Evolutionary conservation across 2,888 invertebrate genomes (phyloP), one percentile per base, ranked within the genome.

Genomic region (Onthophagus sagittarius): DNA sequence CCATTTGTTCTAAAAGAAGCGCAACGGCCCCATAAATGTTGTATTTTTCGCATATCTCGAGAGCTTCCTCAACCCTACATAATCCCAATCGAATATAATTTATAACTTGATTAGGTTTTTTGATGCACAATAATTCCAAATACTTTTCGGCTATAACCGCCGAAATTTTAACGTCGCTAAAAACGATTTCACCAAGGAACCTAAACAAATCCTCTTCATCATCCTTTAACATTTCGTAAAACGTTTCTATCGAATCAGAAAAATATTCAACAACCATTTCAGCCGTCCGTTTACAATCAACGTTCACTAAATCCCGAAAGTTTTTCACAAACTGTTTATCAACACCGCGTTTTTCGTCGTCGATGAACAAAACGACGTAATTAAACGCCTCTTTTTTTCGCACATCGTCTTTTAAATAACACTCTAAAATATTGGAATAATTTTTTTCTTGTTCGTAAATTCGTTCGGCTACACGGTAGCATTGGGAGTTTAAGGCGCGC

Each of bases 1-100:
- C 93, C 75, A 90, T 88, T 82, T 91, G 90, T 83, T 95, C 95
- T 76, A 94, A 86, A 71, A 95, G 87, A 78, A 90, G 90, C 13
- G 94, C 93, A 70, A 91, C 90, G 0, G 92, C 91, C 76, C 90
- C 89, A 72, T 89, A 88, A 39, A 91, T 86, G 73, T 89, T 86
- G 80, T 90, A 86, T 77, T 88, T 87, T 76, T 88, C 86, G 65
- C 92, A 91, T 75, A 93, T 90, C 84, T 88, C 85, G 69, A 90
- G 84, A 15, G 92, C 91, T 78, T 89, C 87, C 74, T 92, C 91
- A 69, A 90, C 85, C 71, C 91, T 86, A 82, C 92, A 93, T 7
- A 88, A 75, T 87, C 88, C 78, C 85, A 87, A 73, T 82, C 83
- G 78, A 84, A 86, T 73, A 90, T 83, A 82, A 88, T 90, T 79